A percentile compares a stretch with the other conserved stretches of the same genome.
Evolutionary conservation across 2,113 vertebrate genomes (phyloP).

Genomic region (human (Homo sapiens)): GRCh38 chr19:42207001-42207500

Average conservation of each 20-base stretch:
- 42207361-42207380: not conserved
- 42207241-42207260: not conserved
- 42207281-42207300: rapidly evolving
- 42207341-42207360: not conserved
- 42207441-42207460: not conserved
- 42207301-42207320: not conserved
- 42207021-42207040: not conserved
- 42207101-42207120: not conserved
- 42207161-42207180: not conserved
- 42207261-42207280: not conserved
- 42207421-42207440: not conserved
- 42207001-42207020: constrained; percentile 29
- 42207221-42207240: not conserved
- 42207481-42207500: not conserved
- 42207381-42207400: not conserved
- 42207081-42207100: constrained; percentile 11
- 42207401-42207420: not conserved
- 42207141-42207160: not conserved
- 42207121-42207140: not conserved
- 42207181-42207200: not conserved
- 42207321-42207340: not conserved
- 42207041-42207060: not conserved
- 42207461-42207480: not conserved
- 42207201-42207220: not conserved
- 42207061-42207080: not conserved